These are phyloP conservation scores for Zaprionus davidi DNA, from an alignment of 1,140 invertebrate genomes.

Conservation along the genomic window DNA sequence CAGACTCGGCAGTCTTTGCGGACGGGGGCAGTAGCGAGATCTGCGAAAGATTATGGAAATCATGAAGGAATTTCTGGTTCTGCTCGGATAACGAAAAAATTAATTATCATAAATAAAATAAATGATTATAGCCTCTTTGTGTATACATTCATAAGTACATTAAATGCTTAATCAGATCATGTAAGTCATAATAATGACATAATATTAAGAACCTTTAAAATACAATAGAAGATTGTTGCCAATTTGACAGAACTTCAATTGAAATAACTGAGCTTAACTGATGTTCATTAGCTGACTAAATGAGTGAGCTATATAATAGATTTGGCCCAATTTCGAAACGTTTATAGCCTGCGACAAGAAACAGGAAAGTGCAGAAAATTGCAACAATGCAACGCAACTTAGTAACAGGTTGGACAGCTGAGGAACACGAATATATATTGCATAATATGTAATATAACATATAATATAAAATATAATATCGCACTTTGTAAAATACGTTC, in stretches of 20 bases:
- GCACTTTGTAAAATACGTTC: too few species aligned
- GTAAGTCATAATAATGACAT: too few species aligned
- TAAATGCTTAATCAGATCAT: too few species aligned
- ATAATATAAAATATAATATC: too few species aligned
- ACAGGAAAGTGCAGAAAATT: background rate
- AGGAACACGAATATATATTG: background rate
- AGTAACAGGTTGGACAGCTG: background rate
- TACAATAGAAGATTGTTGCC: too few species aligned
- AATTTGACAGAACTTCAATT: background rate
- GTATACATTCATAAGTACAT: too few species aligned
- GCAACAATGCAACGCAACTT: background rate
- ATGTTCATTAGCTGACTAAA: background rate
- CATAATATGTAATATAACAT: background rate
- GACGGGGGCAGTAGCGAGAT: slow-evolving; percentile 66
- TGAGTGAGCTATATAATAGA: background rate
- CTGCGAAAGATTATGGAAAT: background rate
- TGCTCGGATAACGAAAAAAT: too few species aligned
- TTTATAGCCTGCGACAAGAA: background rate
- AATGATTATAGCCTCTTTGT: too few species aligned
- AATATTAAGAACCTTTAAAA: too few species aligned
- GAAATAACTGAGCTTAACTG: background rate
- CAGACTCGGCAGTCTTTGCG: slow-evolving; percentile 72
- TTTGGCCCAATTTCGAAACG: background rate
- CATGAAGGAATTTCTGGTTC: too few species aligned
- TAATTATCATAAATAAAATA: too few species aligned